Conservation (phyloP, 2,888 invertebrate genomes). For the Apotomis betuletana region DNA sequence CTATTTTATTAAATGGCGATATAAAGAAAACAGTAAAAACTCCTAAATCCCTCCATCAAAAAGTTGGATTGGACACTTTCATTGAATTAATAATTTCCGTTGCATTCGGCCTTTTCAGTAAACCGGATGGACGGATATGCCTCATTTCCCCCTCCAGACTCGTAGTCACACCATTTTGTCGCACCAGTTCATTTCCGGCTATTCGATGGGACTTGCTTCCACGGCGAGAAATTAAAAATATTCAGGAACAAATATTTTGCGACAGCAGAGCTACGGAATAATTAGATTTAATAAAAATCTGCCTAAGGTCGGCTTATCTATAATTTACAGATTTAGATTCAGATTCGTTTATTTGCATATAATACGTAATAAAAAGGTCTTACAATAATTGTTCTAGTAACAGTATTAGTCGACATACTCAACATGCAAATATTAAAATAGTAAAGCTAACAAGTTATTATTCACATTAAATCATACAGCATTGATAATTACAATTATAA, state of each 20-base stretch:
- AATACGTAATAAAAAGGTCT: no score
- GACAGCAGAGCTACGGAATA: background rate
- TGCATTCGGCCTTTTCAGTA: slow-evolving; percentile 1
- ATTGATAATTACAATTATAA: no score
- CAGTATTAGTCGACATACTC: no score
- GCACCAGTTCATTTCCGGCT: slow-evolving; percentile 1
- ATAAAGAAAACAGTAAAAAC: background rate
- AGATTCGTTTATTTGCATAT: no score
- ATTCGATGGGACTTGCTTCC: background rate
- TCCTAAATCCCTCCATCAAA: background rate
- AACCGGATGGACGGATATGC: slow-evolving; percentile 11
- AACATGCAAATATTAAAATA: no score
- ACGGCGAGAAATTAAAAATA: slow-evolving; percentile 16
- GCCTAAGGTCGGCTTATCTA: background rate
- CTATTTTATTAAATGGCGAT: no score
- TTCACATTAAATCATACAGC: no score
- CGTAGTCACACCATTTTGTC: no score
- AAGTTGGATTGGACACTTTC: background rate
- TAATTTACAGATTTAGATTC: no score
- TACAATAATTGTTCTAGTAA: no score
- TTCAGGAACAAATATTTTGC: background rate
- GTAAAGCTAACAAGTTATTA: no score
- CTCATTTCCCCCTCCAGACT: background rate
- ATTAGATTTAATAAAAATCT: background rate
- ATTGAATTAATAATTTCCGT: slow-evolving; percentile 1